Conservation (phyloP, 2,888 invertebrate species). For the Hedya salicella region DNA sequence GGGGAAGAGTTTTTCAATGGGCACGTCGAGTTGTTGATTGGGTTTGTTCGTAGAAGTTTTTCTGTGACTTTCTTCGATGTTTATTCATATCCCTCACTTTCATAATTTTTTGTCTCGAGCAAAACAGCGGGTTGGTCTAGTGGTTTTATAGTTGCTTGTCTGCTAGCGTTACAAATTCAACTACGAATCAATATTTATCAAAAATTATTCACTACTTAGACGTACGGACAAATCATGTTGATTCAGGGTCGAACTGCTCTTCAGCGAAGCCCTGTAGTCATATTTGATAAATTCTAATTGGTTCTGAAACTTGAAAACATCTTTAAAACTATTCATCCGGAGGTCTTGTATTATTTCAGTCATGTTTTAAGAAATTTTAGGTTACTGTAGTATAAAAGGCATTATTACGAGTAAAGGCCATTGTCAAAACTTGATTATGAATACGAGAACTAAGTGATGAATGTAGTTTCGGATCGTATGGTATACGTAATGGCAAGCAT, state of each 20-base stretch:
- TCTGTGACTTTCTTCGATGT: constrained; percentile 40
- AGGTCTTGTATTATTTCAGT: too few relatives aligned
- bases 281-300: too few relatives aligned
- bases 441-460: too few relatives aligned
- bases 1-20: constrained; percentile 37
- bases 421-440: too few relatives aligned
- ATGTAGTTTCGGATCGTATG: background rate
- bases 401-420: too few relatives aligned
- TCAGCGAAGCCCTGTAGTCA: too few relatives aligned
- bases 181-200: constrained; percentile 8
- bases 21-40: constrained; percentile 25
- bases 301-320: too few relatives aligned
- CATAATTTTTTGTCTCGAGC: constrained; percentile 19
- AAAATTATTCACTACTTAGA: background rate
- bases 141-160: constrained; percentile 23
- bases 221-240: background rate
- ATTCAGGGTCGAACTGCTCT: background rate
- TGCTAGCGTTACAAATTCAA: background rate
- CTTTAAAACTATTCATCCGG: too few relatives aligned
- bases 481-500: background rate
- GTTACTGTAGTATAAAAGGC: too few relatives aligned
- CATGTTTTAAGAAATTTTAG: too few relatives aligned
- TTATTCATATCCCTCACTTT: constrained; percentile 47
- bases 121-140: constrained; percentile 31
- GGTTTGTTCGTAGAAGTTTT: constrained; percentile 34